Conservation (phyloP, 2,888 invertebrate genomes). For the Epinotia demarniana region DNA sequence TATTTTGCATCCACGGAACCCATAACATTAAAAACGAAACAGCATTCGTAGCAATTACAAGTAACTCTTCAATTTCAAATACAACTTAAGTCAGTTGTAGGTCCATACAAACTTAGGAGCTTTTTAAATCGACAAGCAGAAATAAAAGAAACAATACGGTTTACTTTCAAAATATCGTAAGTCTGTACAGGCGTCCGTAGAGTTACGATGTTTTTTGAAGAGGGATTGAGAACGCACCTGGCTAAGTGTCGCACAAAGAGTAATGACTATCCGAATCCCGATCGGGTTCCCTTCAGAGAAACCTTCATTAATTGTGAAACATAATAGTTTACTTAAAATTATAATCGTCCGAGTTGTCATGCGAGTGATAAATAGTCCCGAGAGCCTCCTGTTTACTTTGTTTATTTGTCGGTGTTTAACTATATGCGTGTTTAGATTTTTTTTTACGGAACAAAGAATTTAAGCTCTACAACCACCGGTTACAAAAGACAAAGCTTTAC, state of each 20-base stretch:
- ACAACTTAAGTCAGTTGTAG: not conserved
- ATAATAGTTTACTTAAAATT: conserved; percentile 82
- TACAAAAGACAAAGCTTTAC: not conserved
- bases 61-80: not conserved
- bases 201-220: not conserved
- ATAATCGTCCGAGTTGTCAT: conserved; percentile 78
- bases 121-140: not conserved
- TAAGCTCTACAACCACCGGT: not conserved
- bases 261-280: conserved; percentile 83
- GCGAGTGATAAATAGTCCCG: conserved; percentile 77
- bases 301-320: conserved; percentile 85
- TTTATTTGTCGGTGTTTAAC: conserved; percentile 36
- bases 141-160: conserved; percentile 5
- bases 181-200: not conserved
- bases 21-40: conserved; percentile 5
- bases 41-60: not conserved
- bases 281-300: conserved; percentile 83
- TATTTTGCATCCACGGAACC: not conserved
- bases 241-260: conserved; percentile 84
- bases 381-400: conserved; percentile 67
- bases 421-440: conserved; percentile 5
- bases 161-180: not conserved
- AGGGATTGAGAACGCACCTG: conserved; percentile 64
- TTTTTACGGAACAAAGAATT: not conserved
- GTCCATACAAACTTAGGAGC: conserved; percentile 8